Conservation (phyloP, 2,113 vertebrate genomes). For the Manacus vitellinus region DNA sequence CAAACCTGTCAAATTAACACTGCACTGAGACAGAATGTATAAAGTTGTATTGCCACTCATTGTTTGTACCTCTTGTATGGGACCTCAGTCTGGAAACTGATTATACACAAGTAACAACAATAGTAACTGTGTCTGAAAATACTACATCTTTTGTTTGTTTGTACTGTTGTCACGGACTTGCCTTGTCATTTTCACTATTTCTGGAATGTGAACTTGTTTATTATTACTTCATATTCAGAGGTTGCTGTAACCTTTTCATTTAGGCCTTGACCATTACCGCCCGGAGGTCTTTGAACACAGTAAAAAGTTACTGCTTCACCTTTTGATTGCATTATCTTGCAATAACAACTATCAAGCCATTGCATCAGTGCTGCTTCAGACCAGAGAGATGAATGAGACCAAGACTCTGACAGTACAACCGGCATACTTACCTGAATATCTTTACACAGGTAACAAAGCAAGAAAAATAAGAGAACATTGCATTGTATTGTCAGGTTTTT, state of each 20-base stretch:
- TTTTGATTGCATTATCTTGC: slow-evolving; percentile 93
- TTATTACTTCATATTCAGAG: slow-evolving; percentile 18
- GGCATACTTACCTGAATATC: slow-evolving; percentile 88
- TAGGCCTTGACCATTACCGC: slow-evolving; percentile 96
- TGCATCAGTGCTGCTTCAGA: slow-evolving; percentile 93
- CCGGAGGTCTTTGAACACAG: slow-evolving; percentile 98
- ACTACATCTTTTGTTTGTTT: slow-evolving; percentile 9
- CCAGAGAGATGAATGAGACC: slow-evolving; percentile 90
- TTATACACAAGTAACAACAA: neutral
- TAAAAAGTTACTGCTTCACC: slow-evolving; percentile 93
- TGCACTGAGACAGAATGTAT: neutral
- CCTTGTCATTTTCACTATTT: slow-evolving; percentile 45
- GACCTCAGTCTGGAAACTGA: neutral
- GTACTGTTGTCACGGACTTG: neutral
- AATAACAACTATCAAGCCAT: slow-evolving; percentile 94
- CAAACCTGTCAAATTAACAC: neutral
- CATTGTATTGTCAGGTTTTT: neutral
- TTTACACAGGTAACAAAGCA: slow-evolving; percentile 85
- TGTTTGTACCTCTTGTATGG: neutral
- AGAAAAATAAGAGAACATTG: neutral
- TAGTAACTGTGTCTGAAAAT: neutral
- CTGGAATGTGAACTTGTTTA: slow-evolving; percentile 56
- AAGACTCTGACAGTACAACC: slow-evolving; percentile 94
- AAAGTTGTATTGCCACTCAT: neutral
- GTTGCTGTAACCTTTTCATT: slow-evolving; percentile 31